Percentiles rank a stretch among this genome's conserved stretches.
These are phyloP conservation scores for Morone chrysops DNA, from an alignment of 2,113 vertebrate genomes.

Conservation along the genomic window DNA sequence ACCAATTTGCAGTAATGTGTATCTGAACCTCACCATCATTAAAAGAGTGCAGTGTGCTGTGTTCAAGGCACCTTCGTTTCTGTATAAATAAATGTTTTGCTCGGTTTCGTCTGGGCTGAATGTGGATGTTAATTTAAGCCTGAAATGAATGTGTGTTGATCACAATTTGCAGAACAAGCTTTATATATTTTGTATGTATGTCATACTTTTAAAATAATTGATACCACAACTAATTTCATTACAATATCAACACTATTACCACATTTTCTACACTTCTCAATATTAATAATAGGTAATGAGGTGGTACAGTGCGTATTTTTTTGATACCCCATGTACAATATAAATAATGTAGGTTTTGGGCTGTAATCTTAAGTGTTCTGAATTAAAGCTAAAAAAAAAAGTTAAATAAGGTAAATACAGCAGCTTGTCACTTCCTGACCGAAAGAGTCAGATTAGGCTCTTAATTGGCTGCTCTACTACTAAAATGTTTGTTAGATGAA, in stretches of 20 bases:
- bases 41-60: too few relatives aligned
- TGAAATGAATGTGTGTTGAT: too few relatives aligned
- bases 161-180: too few relatives aligned
- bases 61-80: too few relatives aligned
- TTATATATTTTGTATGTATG: not conserved
- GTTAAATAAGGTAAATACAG: not conserved
- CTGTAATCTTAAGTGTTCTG: not conserved
- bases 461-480: conserved; percentile 15
- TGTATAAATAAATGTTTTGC: too few relatives aligned
- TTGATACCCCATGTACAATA: not conserved
- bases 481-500: conserved; percentile 31
- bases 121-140: too few relatives aligned
- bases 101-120: too few relatives aligned
- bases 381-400: not conserved
- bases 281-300: not conserved
- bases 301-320: not conserved
- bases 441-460: not conserved
- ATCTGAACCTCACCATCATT: too few relatives aligned
- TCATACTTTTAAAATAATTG: not conserved
- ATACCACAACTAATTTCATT: not conserved
- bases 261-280: not conserved
- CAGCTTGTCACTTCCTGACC: not conserved
- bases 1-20: too few relatives aligned
- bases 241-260: not conserved
- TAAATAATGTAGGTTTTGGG: not conserved